These are phyloP conservation scores for Gobiocypris rarus DNA, from an alignment of 2,113 vertebrate species.

Conservation along the genomic window DNA sequence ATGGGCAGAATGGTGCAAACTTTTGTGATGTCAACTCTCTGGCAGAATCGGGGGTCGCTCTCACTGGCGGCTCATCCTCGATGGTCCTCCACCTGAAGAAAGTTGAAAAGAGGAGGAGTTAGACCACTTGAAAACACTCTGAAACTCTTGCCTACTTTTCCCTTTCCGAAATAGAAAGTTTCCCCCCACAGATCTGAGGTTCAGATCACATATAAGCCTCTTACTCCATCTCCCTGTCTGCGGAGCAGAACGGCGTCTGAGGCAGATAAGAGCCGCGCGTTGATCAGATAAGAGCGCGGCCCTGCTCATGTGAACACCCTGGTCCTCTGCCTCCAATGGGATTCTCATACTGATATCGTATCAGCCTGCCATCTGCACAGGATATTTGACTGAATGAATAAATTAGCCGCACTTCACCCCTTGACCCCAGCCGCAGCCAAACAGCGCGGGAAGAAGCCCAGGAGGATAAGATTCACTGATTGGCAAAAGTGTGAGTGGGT, in stretches of 20 bases:
- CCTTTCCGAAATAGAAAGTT: slow-evolving; percentile 49
- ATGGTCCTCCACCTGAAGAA: slow-evolving; percentile 52
- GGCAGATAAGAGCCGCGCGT: slow-evolving; percentile 73
- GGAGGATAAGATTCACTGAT: slow-evolving; percentile 72
- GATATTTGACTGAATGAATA: slow-evolving; percentile 85
- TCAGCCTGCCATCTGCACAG: slow-evolving; percentile 81
- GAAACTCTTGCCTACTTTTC: slow-evolving; percentile 41
- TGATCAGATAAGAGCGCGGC: slow-evolving; percentile 74
- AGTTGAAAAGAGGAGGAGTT: slow-evolving; percentile 19
- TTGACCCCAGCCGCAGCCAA: slow-evolving; percentile 69
- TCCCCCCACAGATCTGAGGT: slow-evolving; percentile 49
- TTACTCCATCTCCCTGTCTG: slow-evolving; percentile 74
- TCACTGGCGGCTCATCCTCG: slow-evolving; percentile 56
- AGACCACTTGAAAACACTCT: slow-evolving; percentile 28
- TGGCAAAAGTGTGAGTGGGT: slow-evolving; percentile 62
- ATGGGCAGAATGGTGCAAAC: slow-evolving; percentile 58
- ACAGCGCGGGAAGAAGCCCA: slow-evolving; percentile 66
- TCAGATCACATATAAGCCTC: slow-evolving; percentile 63
- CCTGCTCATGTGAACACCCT: slow-evolving; percentile 54
- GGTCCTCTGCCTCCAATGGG: slow-evolving; percentile 64
- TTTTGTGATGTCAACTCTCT: slow-evolving; percentile 31
- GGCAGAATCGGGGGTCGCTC: slow-evolving; percentile 34
- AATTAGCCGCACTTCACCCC: slow-evolving; percentile 82
- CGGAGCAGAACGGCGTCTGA: slow-evolving; percentile 79
- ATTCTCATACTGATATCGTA: slow-evolving; percentile 78